These are phyloP conservation scores for Drosophila demipolita DNA, from an alignment of 2,888 invertebrate genomes.

Conservation along the genomic window DNA sequence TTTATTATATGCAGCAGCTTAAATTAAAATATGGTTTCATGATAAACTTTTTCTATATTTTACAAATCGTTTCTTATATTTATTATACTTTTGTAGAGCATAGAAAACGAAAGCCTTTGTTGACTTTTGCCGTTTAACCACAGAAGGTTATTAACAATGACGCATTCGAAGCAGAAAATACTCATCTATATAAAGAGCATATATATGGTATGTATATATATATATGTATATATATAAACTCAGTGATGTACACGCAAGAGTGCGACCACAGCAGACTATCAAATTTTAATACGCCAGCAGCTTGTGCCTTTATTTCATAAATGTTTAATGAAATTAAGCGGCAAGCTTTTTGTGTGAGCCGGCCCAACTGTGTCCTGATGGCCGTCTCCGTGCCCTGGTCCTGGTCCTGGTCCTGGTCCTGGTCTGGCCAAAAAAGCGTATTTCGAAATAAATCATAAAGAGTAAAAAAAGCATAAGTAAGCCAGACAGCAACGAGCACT, in stretches of 20 bases:
- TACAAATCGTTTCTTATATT: not conserved
- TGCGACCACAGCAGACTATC: slow-evolving; percentile 71
- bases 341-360: slow-evolving; percentile 75
- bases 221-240: slow-evolving; percentile 6
- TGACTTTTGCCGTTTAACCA: slow-evolving; percentile 75
- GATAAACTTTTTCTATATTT: not conserved
- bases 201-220: slow-evolving; percentile 4
- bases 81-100: not conserved
- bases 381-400: slow-evolving; percentile 14
- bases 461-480: slow-evolving; percentile 69
- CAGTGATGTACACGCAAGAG: slow-evolving; percentile 13
- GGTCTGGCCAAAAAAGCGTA: slow-evolving; percentile 53
- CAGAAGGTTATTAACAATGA: slow-evolving; percentile 75
- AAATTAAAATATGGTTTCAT: not conserved
- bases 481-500: slow-evolving; percentile 54
- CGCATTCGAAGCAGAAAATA: slow-evolving; percentile 48
- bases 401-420: slow-evolving; percentile 4
- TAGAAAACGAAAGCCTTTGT: slow-evolving; percentile 34
- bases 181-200: slow-evolving; percentile 5
- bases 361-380: slow-evolving; percentile 27
- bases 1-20: not conserved
- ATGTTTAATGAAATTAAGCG: slow-evolving; percentile 81
- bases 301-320: slow-evolving; percentile 79
- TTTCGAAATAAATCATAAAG: slow-evolving; percentile 73
- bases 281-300: slow-evolving; percentile 78